These are phyloP conservation scores for Enoplosus armatus DNA, from an alignment of 2,797 vertebrate genomes.

Conservation along the genomic window DNA sequence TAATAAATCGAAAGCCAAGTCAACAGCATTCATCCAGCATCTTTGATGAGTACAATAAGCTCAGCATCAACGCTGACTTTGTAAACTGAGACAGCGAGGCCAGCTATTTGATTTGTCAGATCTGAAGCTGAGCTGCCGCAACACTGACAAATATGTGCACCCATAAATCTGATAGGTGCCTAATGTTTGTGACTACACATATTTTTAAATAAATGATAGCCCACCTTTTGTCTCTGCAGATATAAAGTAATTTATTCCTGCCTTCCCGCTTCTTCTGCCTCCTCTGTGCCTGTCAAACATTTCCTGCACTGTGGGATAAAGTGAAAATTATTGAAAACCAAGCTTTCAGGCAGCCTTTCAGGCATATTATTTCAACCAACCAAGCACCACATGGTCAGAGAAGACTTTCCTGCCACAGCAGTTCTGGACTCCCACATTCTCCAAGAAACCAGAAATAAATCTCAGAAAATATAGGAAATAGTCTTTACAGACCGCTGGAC, in stretches of 20 bases:
- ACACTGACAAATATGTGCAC: slow-evolving; percentile 14
- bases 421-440: slow-evolving; percentile 7
- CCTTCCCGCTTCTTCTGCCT: slow-evolving; percentile 6
- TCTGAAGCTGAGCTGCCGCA: slow-evolving; percentile 18
- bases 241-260: slow-evolving; percentile 48
- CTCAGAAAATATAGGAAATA: not conserved
- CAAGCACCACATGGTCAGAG: slow-evolving; percentile 8
- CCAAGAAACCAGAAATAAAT: not conserved
- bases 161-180: slow-evolving; percentile 24
- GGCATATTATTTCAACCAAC: not conserved
- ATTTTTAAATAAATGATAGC: slow-evolving; percentile 46
- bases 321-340: slow-evolving; percentile 42
- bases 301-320: slow-evolving; percentile 31
- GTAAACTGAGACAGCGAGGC: not conserved
- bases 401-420: slow-evolving; percentile 4
- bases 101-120: slow-evolving; percentile 19
- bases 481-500: not conserved
- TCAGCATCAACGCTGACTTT: not conserved
- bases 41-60: not conserved
- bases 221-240: slow-evolving; percentile 49
- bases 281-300: slow-evolving; percentile 46
- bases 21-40: not conserved
- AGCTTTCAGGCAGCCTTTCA: slow-evolving; percentile 14
- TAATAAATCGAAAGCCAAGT: not conserved
- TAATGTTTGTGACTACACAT: slow-evolving; percentile 35